Evolutionary conservation across 2,888 invertebrate genomes (phyloP), one percentile per base, ranked within the genome.

Genomic region (Meiosimyza platycephala): DNA sequence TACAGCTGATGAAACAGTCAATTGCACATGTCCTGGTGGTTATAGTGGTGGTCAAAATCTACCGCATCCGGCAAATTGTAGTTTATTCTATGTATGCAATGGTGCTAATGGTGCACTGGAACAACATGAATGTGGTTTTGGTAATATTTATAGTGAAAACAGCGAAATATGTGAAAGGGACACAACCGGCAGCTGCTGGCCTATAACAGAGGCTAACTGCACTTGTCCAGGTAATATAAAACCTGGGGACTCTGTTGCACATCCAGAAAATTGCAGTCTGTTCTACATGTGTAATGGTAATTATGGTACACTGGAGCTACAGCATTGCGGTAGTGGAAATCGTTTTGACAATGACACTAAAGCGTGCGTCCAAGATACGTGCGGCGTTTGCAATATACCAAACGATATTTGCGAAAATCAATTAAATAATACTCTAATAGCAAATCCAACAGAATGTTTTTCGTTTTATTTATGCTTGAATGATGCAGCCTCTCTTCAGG

Each of bases 241-340:
- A 4, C 76, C 80, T 6, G 84, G 84, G 4, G 71, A 75, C 3
- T 74, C 79, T 9, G 66, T 78, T 1, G 15, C 75, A 0, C 78
- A 82, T 75, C 78, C 81, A 12, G 78, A 65, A 0, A 79, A 79
- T 1, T 85, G 84, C 69, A 79, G 74, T 7, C 78, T 77, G 65
- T 85, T 78, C 57, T 79, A 79, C 52, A 74, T 82, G 4, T 85
- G 85, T 47, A 48, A 69, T 11, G 72, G 80, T 33, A 77, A 81
- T 0, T 9, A 40, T 40, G 40, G 40, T 2, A 63, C 79, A 13
- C 73, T 83, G n/a, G 28, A 79, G 4, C 74, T 78, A 13, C 77
- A 80, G 6, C 71, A 76, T 28, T 85, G 85, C 48, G 84, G 83
- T 5, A 71, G 69, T 2, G 84, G 84, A 12, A 81, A 85, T 57